Conservation (phyloP, 2,888 invertebrate genomes). For the Stenurella melanura region DNA sequence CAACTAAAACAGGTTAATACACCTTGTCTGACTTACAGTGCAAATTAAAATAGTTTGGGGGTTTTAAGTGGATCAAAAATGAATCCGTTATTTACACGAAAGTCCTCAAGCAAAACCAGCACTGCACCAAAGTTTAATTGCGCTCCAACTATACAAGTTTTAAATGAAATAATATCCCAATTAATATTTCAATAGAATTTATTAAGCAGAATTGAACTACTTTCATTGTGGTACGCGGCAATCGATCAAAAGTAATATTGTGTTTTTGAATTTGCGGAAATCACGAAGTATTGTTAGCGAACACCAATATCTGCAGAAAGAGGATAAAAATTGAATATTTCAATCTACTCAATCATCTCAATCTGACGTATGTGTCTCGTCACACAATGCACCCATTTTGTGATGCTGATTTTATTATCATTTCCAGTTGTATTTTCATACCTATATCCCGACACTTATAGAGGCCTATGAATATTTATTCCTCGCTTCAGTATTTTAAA, state of each 20-base stretch:
- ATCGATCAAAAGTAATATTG: constrained; percentile 46
- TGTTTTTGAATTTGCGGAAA: constrained; percentile 55
- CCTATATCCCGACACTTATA: neutral
- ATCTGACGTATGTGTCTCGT: constrained; percentile 42
- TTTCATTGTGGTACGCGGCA: constrained; percentile 35
- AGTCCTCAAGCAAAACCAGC: neutral
- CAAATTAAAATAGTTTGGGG: neutral
- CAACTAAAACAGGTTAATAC: neutral
- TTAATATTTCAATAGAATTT: constrained; percentile 39
- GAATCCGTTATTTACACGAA: neutral
- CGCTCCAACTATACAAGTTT: constrained; percentile 10
- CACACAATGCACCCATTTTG: constrained; percentile 29
- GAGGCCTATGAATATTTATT: constrained; percentile 8
- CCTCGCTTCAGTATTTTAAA: neutral
- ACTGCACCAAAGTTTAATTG: neutral
- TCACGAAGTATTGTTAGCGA: constrained; percentile 54
- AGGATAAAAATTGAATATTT: constrained; percentile 48
- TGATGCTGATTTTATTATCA: constrained; percentile 34
- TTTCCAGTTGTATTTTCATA: constrained; percentile 34
- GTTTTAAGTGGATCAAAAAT: neutral
- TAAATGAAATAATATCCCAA: constrained; percentile 35
- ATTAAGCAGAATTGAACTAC: constrained; percentile 35
- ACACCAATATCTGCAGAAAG: constrained; percentile 43
- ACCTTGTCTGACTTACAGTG: neutral
- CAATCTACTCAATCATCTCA: constrained; percentile 50